These are phyloP conservation scores for Esox masquinongy DNA, from an alignment of 2,797 vertebrate genomes.

Conservation along the genomic window DNA sequence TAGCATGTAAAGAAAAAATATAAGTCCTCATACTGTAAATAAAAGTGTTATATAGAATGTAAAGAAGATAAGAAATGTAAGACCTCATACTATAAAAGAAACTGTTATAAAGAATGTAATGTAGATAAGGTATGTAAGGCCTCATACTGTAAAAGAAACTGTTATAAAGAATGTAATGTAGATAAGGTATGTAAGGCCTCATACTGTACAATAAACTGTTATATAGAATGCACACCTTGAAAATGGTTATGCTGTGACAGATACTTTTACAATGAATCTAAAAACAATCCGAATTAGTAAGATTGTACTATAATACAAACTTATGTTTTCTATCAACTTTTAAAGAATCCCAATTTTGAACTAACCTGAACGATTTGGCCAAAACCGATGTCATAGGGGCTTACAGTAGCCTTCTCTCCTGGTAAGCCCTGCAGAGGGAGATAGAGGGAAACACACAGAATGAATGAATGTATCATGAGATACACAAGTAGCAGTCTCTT, in stretches of 20 bases:
- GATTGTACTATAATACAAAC: neutral
- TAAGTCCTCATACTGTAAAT: too few relatives aligned
- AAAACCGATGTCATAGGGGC: constrained; percentile 77
- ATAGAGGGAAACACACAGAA: neutral
- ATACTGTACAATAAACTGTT: neutral
- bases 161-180: neutral
- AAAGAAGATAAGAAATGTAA: too few relatives aligned
- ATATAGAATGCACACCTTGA: neutral
- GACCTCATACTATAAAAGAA: too few relatives aligned
- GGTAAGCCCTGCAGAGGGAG: constrained; percentile 39
- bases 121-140: neutral
- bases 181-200: neutral
- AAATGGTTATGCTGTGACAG: neutral
- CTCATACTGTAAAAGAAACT: neutral
- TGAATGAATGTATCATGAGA: neutral
- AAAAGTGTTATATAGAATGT: too few relatives aligned
- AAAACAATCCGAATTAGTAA: neutral
- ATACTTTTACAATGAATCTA: neutral
- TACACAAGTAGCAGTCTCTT: neutral
- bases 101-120: neutral
- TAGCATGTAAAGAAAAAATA: too few relatives aligned
- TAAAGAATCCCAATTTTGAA: neutral
- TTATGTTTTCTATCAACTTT: neutral
- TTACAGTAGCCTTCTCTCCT: constrained; percentile 70
- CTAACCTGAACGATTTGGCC: constrained; percentile 78